Conservation (phyloP, 2,888 invertebrate genomes). For the Acholoe squamosa region DNA sequence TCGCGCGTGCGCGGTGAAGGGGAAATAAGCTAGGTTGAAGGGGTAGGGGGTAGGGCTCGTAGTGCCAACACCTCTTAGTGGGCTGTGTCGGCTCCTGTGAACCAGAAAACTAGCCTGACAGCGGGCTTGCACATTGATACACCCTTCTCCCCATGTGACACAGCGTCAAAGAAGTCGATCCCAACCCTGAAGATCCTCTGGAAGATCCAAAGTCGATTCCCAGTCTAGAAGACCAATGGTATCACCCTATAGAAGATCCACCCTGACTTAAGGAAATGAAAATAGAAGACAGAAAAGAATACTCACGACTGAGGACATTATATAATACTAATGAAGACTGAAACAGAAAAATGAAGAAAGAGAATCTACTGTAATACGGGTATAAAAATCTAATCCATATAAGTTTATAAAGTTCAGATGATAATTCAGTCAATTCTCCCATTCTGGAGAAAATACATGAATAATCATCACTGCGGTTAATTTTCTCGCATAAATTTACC, state of each 20-base stretch:
- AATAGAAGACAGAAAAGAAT: constrained; percentile 17
- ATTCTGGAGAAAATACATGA: not conserved
- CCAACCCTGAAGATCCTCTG: not conserved
- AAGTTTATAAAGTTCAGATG: not conserved
- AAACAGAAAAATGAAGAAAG: constrained; percentile 11
- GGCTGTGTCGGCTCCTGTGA: not conserved
- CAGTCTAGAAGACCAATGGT: constrained; percentile 13
- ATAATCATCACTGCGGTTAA: not conserved
- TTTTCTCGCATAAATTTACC: not conserved
- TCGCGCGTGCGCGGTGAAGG: not conserved
- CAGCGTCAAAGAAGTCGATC: not conserved
- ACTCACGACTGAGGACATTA: not conserved
- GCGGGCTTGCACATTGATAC: not conserved
- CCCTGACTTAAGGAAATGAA: not conserved
- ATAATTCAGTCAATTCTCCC: not conserved
- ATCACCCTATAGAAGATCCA: not conserved
- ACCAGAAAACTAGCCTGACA: constrained; percentile 16
- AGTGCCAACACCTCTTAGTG: not conserved
- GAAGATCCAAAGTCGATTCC: constrained; percentile 27
- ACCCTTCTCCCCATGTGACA: not conserved
- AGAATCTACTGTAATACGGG: not conserved
- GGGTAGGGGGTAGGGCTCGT: not conserved
- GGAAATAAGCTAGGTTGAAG: constrained; percentile 6
- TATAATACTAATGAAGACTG: not conserved
- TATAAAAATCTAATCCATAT: not conserved